A percentile compares a stretch with the other conserved stretches of the same genome.
phyloP scores from a whole-genome alignment of 1,140 invertebrate genomes.

The Adoxophyes honmai region DNA sequence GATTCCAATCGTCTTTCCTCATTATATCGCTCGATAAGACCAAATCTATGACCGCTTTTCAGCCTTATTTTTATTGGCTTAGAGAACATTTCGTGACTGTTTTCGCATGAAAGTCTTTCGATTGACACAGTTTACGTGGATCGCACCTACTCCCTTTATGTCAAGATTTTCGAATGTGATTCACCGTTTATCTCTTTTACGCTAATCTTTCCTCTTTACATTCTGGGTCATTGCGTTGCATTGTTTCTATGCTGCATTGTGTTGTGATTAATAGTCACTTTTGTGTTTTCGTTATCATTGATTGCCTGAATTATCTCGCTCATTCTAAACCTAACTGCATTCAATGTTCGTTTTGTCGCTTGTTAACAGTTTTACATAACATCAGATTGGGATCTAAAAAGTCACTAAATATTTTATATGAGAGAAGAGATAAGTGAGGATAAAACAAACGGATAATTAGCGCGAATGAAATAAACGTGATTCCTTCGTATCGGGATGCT shows the following conservation, averaged over 20 bases:
- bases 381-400: too few species aligned
- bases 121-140: constrained; percentile 43
- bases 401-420: too few species aligned
- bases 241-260: not conserved
- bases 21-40: constrained; percentile 46
- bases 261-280: too few species aligned
- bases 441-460: too few species aligned
- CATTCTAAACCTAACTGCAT: too few species aligned
- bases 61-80: constrained; percentile 24
- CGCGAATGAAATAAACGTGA: too few species aligned
- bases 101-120: constrained; percentile 26
- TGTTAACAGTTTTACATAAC: too few species aligned
- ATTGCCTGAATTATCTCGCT: too few species aligned
- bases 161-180: constrained; percentile 28
- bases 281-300: too few species aligned
- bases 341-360: too few species aligned
- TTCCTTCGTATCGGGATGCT: too few species aligned
- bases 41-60: constrained; percentile 18
- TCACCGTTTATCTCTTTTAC: not conserved
- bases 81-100: constrained; percentile 33
- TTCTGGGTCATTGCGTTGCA: not conserved
- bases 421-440: too few species aligned
- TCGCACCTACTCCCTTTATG: constrained; percentile 38
- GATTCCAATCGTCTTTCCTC: constrained; percentile 48
- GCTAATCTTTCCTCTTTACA: not conserved